Conservation (phyloP, 1,140 invertebrate genomes). For the Pseudomyrmex dendroicus region DNA sequence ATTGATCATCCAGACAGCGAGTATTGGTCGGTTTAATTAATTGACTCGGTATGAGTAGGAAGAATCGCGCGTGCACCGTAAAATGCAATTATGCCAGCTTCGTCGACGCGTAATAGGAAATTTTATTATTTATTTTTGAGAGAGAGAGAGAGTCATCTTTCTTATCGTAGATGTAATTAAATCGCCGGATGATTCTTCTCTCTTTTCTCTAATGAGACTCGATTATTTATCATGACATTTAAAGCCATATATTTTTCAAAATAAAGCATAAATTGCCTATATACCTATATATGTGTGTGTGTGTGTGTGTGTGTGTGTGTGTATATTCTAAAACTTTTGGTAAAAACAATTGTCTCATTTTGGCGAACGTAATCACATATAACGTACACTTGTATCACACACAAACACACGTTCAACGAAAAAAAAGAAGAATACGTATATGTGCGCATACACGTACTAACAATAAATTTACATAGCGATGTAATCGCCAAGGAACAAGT, state of each 20-base stretch:
- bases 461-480: slow-evolving; percentile 84
- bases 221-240: no score
- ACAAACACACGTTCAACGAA: neutral
- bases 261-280: neutral
- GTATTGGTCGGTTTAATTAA: slow-evolving; percentile 69
- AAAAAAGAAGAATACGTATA: slow-evolving; percentile 46
- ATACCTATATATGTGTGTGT: neutral
- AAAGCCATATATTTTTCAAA: neutral
- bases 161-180: slow-evolving; percentile 1
- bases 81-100: slow-evolving; percentile 61
- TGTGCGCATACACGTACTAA: slow-evolving; percentile 77
- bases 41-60: slow-evolving; percentile 67
- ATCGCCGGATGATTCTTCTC: slow-evolving; percentile 12
- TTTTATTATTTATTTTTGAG: slow-evolving; percentile 24
- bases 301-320: no score
- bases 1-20: slow-evolving; percentile 58
- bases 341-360: neutral
- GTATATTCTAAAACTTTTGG: neutral
- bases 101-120: slow-evolving; percentile 16
- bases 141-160: slow-evolving; percentile 34
- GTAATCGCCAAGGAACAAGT: slow-evolving; percentile 83
- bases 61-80: slow-evolving; percentile 50
- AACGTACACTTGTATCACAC: slow-evolving; percentile 33
- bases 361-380: slow-evolving; percentile 55
- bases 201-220: no score